Evolutionary conservation across 2,113 vertebrate species (phyloP).

Genomic region (Neogobius melanostomus): DNA sequence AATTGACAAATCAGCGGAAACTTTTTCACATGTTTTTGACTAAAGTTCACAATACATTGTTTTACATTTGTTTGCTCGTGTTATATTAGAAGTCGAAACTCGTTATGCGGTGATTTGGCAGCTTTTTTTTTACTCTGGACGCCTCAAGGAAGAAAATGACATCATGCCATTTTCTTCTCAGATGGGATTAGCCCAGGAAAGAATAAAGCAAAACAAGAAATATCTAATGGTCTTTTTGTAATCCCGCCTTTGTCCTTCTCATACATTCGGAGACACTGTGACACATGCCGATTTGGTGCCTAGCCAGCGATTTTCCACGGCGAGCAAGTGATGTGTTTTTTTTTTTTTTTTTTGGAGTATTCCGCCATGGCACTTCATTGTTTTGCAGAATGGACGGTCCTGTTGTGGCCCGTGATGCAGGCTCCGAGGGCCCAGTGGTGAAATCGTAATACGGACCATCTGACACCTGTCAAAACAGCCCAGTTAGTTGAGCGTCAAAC

Average conservation of each 20-base stretch:
- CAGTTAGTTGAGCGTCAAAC: constrained; percentile 80
- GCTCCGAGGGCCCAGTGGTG: constrained; percentile 72
- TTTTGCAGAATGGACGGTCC: constrained; percentile 67
- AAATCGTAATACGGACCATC: constrained; percentile 80
- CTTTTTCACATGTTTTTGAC: too few relatives aligned
- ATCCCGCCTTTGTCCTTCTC: constrained; percentile 3
- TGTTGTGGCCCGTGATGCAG: constrained; percentile 73
- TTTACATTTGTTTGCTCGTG: too few relatives aligned
- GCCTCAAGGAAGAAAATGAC: neutral
- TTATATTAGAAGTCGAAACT: too few relatives aligned
- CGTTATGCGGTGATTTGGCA: too few relatives aligned
- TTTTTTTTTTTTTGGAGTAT: constrained; percentile 54
- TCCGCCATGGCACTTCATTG: constrained; percentile 66
- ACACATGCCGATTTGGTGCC: constrained; percentile 53
- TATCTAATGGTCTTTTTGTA: neutral
- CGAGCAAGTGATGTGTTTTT: constrained; percentile 52
- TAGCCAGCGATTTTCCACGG: constrained; percentile 54
- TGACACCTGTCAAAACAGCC: constrained; percentile 84
- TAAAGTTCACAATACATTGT: too few relatives aligned
- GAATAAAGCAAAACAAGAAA: neutral
- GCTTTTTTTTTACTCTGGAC: neutral
- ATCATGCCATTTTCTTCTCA: neutral
- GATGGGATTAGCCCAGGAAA: neutral
- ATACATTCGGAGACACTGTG: neutral
- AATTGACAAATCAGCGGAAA: too few relatives aligned